These are phyloP conservation scores for Porites rus DNA, from an alignment of 92 coral and sea anemone species.

Conservation along the genomic window DNA sequence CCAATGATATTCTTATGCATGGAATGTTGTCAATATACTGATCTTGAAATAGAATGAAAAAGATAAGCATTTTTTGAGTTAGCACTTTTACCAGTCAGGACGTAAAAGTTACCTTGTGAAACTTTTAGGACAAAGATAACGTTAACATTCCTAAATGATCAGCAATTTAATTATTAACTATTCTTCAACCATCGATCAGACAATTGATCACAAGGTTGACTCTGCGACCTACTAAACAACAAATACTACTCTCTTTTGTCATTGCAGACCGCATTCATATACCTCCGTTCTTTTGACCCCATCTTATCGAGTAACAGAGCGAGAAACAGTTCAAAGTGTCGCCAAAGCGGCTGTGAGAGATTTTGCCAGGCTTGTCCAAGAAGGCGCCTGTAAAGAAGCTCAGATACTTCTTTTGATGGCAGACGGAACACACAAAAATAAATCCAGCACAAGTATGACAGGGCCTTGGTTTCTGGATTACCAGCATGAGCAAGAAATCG, in stretches of 20 bases:
- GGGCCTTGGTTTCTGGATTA: constrained; percentile 59
- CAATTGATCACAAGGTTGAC: background rate
- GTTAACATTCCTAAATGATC: too few relatives aligned
- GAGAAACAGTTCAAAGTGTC: constrained; percentile 53
- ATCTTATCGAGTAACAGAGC: constrained; percentile 62
- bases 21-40: too few relatives aligned
- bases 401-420: constrained; percentile 47
- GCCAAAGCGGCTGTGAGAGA: constrained; percentile 61
- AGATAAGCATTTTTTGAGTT: too few relatives aligned
- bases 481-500: constrained; percentile 49
- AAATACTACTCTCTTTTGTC: background rate
- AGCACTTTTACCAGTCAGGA: too few relatives aligned
- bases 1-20: too few relatives aligned
- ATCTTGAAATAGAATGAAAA: too few relatives aligned
- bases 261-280: constrained; percentile 30
- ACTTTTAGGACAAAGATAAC: too few relatives aligned
- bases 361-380: constrained; percentile 7
- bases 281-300: constrained; percentile 45
- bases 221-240: background rate
- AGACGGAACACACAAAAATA: constrained; percentile 61
- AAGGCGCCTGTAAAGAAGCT: constrained; percentile 43
- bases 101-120: too few relatives aligned
- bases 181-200: too few relatives aligned
- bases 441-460: constrained; percentile 32
- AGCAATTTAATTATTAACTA: too few relatives aligned